These are phyloP conservation scores for Pseudomyrmex concolor DNA, from an alignment of 1,140 invertebrate species.

Conservation along the genomic window DNA sequence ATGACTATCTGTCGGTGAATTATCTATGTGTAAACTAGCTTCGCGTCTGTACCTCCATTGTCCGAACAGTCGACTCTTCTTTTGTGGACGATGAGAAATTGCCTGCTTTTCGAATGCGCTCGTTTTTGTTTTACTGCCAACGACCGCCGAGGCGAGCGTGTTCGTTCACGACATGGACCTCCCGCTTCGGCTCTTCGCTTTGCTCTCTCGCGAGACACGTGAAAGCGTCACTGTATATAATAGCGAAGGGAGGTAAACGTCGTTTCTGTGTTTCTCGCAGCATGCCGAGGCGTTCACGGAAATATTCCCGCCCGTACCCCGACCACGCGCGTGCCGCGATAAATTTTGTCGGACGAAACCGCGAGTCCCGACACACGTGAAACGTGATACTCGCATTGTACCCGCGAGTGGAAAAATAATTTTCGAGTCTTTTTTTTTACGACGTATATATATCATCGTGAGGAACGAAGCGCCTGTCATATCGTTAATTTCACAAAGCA, in stretches of 20 bases:
- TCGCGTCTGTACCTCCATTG: constrained; percentile 69
- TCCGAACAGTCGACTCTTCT: constrained; percentile 71
- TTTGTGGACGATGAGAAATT: constrained; percentile 75
- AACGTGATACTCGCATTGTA: constrained; percentile 67
- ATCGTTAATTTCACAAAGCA: not conserved
- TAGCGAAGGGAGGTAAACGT: constrained; percentile 48
- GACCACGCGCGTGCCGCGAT: constrained; percentile 45
- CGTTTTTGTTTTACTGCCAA: constrained; percentile 68
- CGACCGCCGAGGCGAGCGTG: constrained; percentile 48
- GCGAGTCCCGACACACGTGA: constrained; percentile 36
- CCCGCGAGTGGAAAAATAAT: constrained; percentile 31
- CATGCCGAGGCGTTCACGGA: constrained; percentile 53
- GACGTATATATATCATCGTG: not conserved
- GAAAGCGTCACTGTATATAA: constrained; percentile 48
- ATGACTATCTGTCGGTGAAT: constrained; percentile 73
- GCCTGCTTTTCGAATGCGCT: constrained; percentile 63
- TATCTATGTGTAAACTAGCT: constrained; percentile 76
- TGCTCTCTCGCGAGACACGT: constrained; percentile 5
- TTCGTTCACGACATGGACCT: constrained; percentile 57
- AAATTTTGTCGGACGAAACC: constrained; percentile 60
- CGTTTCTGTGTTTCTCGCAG: constrained; percentile 55
- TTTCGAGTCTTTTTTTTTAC: constrained; percentile 12
- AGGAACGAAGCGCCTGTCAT: not conserved
- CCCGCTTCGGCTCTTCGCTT: constrained; percentile 46
- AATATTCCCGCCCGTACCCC: constrained; percentile 47